Evolutionary conservation across 2,888 invertebrate species (phyloP).

Genomic region (Odontocerum albicorne): DNA sequence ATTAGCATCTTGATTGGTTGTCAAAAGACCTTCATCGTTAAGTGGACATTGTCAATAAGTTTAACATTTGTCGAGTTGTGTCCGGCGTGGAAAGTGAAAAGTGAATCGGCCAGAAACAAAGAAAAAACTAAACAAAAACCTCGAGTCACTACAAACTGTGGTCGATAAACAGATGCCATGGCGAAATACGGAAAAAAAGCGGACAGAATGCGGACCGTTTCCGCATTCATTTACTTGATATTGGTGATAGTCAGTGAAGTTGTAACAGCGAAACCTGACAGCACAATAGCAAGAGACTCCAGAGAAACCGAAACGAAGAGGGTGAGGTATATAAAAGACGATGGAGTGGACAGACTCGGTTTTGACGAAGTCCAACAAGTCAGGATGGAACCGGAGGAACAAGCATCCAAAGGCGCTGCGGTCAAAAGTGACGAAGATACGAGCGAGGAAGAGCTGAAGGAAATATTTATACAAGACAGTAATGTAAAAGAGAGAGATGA

Average conservation of each 20-base stretch:
- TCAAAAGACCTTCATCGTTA: too few species aligned
- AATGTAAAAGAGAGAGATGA: background rate
- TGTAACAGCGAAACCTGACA: background rate
- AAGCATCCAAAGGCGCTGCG: background rate
- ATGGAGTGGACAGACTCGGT: constrained; percentile 14
- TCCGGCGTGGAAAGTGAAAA: too few species aligned
- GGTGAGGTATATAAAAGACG: constrained; percentile 11
- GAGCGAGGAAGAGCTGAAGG: background rate
- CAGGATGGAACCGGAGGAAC: background rate
- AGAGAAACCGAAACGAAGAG: background rate
- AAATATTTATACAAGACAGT: too few species aligned
- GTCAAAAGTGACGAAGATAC: background rate
- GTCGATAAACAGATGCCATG: too few species aligned
- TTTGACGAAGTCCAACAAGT: constrained; percentile 4
- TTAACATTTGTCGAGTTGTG: too few species aligned
- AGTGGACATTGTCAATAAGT: too few species aligned
- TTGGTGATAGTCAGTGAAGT: background rate
- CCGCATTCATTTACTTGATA: background rate
- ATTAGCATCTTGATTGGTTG: too few species aligned
- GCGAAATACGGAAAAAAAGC: too few species aligned
- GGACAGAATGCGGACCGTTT: too few species aligned
- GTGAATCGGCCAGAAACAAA: too few species aligned
- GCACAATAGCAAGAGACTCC: background rate
- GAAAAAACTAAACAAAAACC: too few species aligned
- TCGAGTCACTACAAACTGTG: too few species aligned